Evolutionary conservation across 2,888 invertebrate genomes (phyloP).

Genomic region (Agonopterix subpropinquella): DNA sequence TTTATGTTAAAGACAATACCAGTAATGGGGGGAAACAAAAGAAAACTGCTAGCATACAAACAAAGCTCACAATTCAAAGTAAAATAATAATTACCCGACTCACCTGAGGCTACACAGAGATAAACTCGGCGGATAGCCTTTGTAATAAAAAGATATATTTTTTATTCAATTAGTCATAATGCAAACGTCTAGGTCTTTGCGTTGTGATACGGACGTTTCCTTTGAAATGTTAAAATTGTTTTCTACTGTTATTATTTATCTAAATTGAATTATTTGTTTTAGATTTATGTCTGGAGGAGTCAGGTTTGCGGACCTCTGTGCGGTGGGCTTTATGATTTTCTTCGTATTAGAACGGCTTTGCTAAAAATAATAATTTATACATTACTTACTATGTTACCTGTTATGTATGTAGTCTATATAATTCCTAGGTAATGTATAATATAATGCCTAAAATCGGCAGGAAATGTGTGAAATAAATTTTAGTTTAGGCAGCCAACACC

Average conservation of each 20-base stretch:
- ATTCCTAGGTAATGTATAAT: too few species aligned
- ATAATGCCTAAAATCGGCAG: too few species aligned
- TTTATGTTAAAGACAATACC: conserved; percentile 47
- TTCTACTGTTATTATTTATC: conserved; percentile 23
- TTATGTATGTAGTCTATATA: too few species aligned
- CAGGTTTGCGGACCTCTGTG: neutral
- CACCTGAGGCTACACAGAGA: conserved; percentile 40
- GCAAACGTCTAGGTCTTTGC: conserved; percentile 27
- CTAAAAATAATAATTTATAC: too few species aligned
- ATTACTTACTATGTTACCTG: too few species aligned
- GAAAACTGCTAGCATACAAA: conserved; percentile 37
- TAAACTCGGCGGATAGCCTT: conserved; percentile 35
- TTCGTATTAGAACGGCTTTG: too few species aligned
- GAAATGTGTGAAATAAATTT: too few species aligned
- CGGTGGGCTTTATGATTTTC: neutral
- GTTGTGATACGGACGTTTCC: conserved; percentile 35
- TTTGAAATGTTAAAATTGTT: conserved; percentile 41
- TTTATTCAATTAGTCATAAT: conserved; percentile 55
- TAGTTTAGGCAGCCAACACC: too few species aligned
- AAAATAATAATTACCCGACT: conserved; percentile 56
- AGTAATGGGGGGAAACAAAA: conserved; percentile 45
- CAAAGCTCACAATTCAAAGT: conserved; percentile 51
- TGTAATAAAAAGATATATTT: conserved; percentile 42
- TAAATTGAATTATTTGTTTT: conserved; percentile 13
- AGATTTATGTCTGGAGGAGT: conserved; percentile 15